phyloP scores from a whole-genome alignment of 2,888 invertebrate species.

The Exocentrus adspersus region DNA sequence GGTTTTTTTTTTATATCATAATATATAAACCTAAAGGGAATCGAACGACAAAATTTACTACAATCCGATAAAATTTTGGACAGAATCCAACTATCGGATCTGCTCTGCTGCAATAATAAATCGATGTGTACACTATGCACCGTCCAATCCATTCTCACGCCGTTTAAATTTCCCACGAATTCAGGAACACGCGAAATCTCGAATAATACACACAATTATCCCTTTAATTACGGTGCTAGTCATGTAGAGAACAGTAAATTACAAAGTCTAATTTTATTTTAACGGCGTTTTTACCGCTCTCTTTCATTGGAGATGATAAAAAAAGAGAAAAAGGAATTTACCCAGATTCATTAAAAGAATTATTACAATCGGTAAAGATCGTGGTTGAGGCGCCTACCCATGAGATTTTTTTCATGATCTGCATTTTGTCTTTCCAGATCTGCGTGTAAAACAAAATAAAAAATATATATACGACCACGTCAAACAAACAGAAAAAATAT shows the following conservation, averaged over 20 bases:
- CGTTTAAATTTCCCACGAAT: constrained; percentile 13
- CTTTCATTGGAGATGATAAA: no score
- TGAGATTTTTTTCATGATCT: no score
- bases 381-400: no score
- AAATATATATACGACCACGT: not conserved
- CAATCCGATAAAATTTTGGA: no score
- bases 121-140: no score
- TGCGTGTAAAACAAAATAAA: not conserved
- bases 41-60: no score
- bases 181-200: constrained; percentile 13
- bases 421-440: no score
- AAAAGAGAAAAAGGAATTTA: no score
- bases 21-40: no score
- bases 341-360: not conserved
- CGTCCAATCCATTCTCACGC: constrained; percentile 7
- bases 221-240: constrained; percentile 14
- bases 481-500: not conserved
- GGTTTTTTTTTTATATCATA: no score
- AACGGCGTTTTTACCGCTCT: not conserved
- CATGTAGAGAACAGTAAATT: not conserved
- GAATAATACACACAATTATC: constrained; percentile 12
- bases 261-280: constrained; percentile 2
- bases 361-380: no score
- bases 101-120: not conserved
- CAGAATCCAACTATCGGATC: no score